Evolutionary conservation across 2,113 vertebrate genomes (phyloP).

Genomic region (Brachypodius melanocephalos): DNA sequence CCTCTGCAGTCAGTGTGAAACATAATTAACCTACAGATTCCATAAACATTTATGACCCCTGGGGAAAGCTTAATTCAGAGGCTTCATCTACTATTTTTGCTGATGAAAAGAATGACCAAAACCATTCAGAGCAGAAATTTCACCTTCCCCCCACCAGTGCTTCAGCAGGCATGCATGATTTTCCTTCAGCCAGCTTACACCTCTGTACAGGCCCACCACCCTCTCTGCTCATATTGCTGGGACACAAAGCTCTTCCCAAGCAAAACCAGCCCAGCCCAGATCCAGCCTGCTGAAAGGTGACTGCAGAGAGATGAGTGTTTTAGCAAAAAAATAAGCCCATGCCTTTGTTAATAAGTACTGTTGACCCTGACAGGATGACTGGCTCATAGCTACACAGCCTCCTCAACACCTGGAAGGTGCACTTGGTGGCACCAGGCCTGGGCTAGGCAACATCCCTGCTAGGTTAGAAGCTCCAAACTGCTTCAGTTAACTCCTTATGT

Average conservation of each 20-base stretch:
- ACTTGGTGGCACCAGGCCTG: rapidly evolving
- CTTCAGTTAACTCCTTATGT: background rate
- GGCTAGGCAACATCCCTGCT: background rate
- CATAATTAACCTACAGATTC: background rate
- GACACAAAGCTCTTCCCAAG: background rate
- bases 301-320: background rate
- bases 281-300: background rate
- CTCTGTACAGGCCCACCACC: background rate
- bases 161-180: background rate
- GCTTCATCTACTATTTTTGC: background rate
- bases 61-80: background rate
- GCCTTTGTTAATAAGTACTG: background rate
- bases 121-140: background rate
- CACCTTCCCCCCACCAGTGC: too few species aligned
- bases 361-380: background rate
- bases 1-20: background rate
- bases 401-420: rapidly evolving
- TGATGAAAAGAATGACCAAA: background rate
- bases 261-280: background rate
- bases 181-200: rapidly evolving
- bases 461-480: background rate
- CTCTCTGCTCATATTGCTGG: background rate
- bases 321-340: background rate
- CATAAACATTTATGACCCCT: background rate
- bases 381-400: background rate